Conservation (phyloP, 2,797 vertebrate genomes). For the Manis javanica region DNA sequence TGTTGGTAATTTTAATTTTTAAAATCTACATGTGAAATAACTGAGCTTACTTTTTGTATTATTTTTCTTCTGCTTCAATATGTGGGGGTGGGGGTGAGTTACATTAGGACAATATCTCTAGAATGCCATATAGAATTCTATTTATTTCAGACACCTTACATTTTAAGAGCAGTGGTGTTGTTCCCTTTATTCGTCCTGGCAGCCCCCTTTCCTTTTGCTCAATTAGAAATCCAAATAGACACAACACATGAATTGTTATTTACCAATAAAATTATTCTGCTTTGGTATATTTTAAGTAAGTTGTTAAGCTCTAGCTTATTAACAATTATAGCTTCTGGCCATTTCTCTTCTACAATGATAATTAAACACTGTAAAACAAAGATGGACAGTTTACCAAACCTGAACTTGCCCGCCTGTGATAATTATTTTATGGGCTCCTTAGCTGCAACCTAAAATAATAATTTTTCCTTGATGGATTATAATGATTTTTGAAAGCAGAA, state of each 20-base stretch:
- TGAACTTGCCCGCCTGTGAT: background rate
- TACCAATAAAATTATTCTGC: background rate
- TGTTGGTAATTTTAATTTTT: background rate
- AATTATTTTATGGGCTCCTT: background rate
- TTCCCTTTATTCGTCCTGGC: background rate
- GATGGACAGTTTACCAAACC: background rate
- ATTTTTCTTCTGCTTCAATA: background rate
- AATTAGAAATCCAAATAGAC: background rate
- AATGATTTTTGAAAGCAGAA: background rate
- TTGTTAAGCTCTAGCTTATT: background rate
- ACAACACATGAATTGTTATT: background rate
- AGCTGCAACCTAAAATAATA: background rate
- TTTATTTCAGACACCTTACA: constrained; percentile 20
- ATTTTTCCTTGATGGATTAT: background rate
- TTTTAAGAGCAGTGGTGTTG: background rate
- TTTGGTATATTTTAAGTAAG: background rate
- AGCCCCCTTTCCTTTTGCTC: background rate
- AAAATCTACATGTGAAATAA: constrained; percentile 4
- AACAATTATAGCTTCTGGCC: background rate
- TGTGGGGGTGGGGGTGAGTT: background rate
- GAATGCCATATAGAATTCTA: background rate
- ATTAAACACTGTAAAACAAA: background rate
- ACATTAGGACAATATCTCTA: background rate
- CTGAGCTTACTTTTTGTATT: background rate
- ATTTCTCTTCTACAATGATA: background rate